Evolutionary conservation across 2,888 invertebrate genomes (phyloP).

Genomic region (Galerucella nymphaeae): DNA sequence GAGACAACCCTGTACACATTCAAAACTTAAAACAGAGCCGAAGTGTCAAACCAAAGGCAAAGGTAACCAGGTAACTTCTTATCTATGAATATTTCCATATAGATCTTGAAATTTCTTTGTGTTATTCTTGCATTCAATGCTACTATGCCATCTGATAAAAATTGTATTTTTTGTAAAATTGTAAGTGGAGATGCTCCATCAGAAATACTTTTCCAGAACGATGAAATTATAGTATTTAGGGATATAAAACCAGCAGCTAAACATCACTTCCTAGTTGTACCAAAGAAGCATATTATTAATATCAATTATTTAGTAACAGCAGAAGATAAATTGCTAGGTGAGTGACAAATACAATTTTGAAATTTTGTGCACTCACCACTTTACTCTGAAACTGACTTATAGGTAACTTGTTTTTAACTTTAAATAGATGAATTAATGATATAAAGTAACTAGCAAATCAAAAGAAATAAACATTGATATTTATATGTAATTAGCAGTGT

Average conservation of each 20-base stretch:
- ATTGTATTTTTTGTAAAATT: slow-evolving; percentile 83
- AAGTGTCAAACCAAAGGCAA: no score
- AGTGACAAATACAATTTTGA: slow-evolving; percentile 55
- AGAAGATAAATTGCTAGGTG: slow-evolving; percentile 78
- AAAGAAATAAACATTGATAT: no score
- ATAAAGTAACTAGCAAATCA: no score
- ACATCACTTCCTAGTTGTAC: slow-evolving; percentile 82
- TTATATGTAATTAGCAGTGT: neutral
- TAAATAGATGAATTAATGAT: neutral
- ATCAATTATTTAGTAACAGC: slow-evolving; percentile 73
- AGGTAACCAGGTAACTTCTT: no score
- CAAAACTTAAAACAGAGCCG: no score
- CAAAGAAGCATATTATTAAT: slow-evolving; percentile 81
- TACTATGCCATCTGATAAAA: slow-evolving; percentile 42
- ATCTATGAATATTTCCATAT: no score
- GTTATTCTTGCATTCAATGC: neutral
- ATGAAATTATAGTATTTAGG: slow-evolving; percentile 80
- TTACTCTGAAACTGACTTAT: neutral
- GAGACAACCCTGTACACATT: no score
- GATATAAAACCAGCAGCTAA: slow-evolving; percentile 86
- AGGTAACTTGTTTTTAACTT: neutral
- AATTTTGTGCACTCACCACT: neutral
- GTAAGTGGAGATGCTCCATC: slow-evolving; percentile 71
- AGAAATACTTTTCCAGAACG: slow-evolving; percentile 77
- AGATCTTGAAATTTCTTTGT: no score